Conservation (phyloP, 1,140 invertebrate genomes). For the Oncopodura yosiiana region DNA sequence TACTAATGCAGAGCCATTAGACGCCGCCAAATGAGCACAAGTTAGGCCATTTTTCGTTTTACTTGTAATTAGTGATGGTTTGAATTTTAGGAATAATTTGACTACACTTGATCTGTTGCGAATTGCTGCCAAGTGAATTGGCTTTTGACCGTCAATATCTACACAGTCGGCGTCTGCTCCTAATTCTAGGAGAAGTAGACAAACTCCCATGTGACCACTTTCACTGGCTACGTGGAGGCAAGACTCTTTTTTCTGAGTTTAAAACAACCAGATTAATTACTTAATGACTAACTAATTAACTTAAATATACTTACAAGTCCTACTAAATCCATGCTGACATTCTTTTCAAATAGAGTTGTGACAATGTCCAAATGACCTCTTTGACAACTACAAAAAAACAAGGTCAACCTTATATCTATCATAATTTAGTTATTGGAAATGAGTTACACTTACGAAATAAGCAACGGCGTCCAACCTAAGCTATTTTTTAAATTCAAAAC, state of each 20-base stretch:
- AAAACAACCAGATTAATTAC: too few relatives aligned
- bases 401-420: too few relatives aligned
- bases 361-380: constrained; percentile 66
- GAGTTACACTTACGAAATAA: too few relatives aligned
- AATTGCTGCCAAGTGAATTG: constrained; percentile 85
- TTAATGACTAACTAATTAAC: too few relatives aligned
- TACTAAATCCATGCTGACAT: constrained; percentile 95
- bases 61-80: constrained; percentile 85
- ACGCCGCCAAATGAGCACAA: constrained; percentile 95
- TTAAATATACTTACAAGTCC: too few relatives aligned
- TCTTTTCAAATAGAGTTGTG: constrained; percentile 71
- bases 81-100: constrained; percentile 88
- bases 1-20: constrained; percentile 91
- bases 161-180: constrained; percentile 96
- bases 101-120: constrained; percentile 97
- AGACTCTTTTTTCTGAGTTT: constrained; percentile 81
- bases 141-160: constrained; percentile 84
- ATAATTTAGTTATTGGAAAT: too few relatives aligned
- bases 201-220: constrained; percentile 87
- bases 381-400: too few relatives aligned
- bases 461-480: constrained; percentile 86
- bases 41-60: constrained; percentile 92
- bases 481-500: constrained; percentile 83
- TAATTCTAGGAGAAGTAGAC: constrained; percentile 77
- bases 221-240: constrained; percentile 90